Base-by-base conservation (phyloP, 2,113 vertebrate species). In the Acanthochromis polyacanthus region DNA sequence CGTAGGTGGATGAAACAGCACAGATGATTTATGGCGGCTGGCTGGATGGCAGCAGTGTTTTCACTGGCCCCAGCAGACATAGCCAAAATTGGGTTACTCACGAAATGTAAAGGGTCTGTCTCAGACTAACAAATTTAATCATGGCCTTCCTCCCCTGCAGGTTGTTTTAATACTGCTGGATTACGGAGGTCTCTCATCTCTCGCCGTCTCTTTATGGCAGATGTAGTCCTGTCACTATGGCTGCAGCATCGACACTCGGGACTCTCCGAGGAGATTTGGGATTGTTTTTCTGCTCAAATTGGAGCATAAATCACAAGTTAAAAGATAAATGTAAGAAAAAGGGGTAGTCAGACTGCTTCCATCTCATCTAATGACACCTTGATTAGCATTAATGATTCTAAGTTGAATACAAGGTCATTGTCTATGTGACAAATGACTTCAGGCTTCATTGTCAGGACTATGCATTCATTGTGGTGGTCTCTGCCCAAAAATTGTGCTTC, bases 41-140 rank as follows among this genome's bases (percentile, higher is more conserved):
- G 84, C 62, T 71, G 74, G 81, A 80, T 85, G 89, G 90, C 88
- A 88, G 75, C 83, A 78, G 80, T 0, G 83, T 14, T 82, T 87
- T 83, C 84, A 82, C 55, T 78, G 71, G 78, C 85, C 85, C 77
- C 7, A 0, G 78, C 81, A 90, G 79, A 83, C 90, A 70, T 82
- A 85, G 88, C 64, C 71, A 73, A 91, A 94, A 91, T 71, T 90
- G 83, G 91, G 92, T 95, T 95, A 93, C 23, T 89, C 73, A 80
- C 81, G 48, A 91, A 94, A 94, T 80, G 70, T 59, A 89, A 93
- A 89, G 92, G 87, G 56, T 81, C 84, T 85, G 90, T 92, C 91
- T 93, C 86, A 69, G 88, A 91, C 92, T 89, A 92, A 91, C 84
- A 89, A 93, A 93, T 94, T 80, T 80, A 93, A 94, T 93, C 87